Evolutionary conservation across 2,797 vertebrate species (phyloP), one percentile per base, ranked within the genome.

Genomic region (Eutrigla gurnardus): DNA sequence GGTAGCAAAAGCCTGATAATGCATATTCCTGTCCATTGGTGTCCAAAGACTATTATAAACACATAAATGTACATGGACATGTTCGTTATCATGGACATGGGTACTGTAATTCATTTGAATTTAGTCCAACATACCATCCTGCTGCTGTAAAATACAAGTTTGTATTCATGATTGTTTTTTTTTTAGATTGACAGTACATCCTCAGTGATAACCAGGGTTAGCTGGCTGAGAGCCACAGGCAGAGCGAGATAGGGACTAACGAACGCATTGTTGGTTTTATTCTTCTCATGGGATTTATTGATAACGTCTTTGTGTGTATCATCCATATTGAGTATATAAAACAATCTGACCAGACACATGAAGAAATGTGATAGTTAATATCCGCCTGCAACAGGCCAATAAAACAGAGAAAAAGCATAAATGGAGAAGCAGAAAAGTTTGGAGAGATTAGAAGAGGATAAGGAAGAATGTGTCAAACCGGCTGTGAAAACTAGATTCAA

Each of bases 401-500:
- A 69, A 61, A 17, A 65, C 13, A 36, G 13, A 71, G 35, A 68
- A 32, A 45, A 65, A 53, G 17, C 45, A 77, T 47, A 76, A 17
- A 39, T 33, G 13, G 36, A 59, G 50, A 77, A 75, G 70, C 49
- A 65, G 45, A 36, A 55, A 81, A 62, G 46, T 85, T 77, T 73
- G 61, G 17, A 62, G 66, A 53, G 70, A 69, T 72, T 62, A 80
- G 37, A 17, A 67, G 64, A 70, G 42, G 55, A 82, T 73, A 72
- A 87, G 60, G 57, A 75, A 36, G 45, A 70, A 53, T 80, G 85
- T 80, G 61, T 45, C 80, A 72, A 79, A 77, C 70, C 80, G 65
- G 70, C 81, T 78, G 70, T 73, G 65, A 73, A 87, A 83, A 50
- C 83, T 75, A 70, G 52, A 84, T 73, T 80, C 74, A 65, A 83